Evolutionary conservation across 2,113 vertebrate species (phyloP), one percentile per base, ranked within the genome.

Genomic region (Mohoua ochrocephala): DNA sequence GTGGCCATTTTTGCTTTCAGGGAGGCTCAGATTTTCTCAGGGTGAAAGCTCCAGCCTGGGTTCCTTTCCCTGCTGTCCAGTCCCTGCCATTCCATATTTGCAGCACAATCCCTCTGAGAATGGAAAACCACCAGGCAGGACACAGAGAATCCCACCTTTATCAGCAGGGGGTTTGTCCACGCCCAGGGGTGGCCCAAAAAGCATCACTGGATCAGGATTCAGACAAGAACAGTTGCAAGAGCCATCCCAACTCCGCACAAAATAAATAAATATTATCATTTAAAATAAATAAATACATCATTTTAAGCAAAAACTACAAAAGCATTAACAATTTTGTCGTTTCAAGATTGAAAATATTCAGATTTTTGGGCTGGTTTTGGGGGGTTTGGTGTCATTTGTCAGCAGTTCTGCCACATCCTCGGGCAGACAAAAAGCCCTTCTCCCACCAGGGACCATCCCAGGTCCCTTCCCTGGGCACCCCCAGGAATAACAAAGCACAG

Each of bases 391-490:
- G 47, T 11, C 10, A 8, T 10, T 37, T 69, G 6, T 52, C 61
- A 45, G 30, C 22, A 59, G n/a, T 22, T 6, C 20, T 4, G 4
- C 0, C 4, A n/a, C 19, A 4, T 9, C 28, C 49, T 52, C n/a
- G 64, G 35, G 53, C 71, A 73, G 53, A 31, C 15, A 31, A 27
- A 39, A 60, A 44, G 16, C 16, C 37, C 35, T 27, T 60, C 35
- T 60, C 57, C 35, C n/a, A 26, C 41, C 1, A 0, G 27, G 75
- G 19, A 65, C 6, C 52, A n/a, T 15, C 24, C 31, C 64, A 9
- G 7, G 33, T 7, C n/a, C 14, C 8, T 0, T 21, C 42, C 7
- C 22, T 3, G 19, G 35, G 15, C 50, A 49, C 33, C 35, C 52
- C 14, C 35, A 5, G 33, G 6, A 56, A 30, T 5, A 42, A 37